Evolutionary conservation across 2,113 vertebrate genomes (phyloP).

Genomic region (Porphyrio hochstetteri): DNA sequence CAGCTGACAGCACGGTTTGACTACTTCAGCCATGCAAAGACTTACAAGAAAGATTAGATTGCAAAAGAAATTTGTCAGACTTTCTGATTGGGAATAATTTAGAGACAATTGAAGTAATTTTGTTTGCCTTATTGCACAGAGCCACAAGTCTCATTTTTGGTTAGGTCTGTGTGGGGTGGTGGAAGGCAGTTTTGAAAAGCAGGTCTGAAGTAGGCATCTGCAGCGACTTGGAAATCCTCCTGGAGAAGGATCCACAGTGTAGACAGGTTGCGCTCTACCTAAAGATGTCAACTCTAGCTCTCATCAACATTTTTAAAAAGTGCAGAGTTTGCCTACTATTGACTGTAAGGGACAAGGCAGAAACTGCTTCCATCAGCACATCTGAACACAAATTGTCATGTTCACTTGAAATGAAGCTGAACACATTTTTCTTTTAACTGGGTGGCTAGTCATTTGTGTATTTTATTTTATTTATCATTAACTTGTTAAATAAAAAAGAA

Average conservation of each 20-base stretch:
- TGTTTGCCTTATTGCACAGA: background rate
- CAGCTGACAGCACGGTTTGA: background rate
- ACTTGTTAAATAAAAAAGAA: constrained; percentile 38
- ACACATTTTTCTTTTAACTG: constrained; percentile 42
- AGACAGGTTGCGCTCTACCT: background rate
- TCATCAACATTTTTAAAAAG: background rate
- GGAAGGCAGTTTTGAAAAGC: background rate
- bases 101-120: background rate
- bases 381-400: constrained; percentile 23
- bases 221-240: background rate
- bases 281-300: constrained; percentile 1
- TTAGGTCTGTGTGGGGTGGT: background rate
- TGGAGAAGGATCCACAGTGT: background rate
- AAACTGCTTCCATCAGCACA: constrained; percentile 58
- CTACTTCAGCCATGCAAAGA: background rate
- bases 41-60: background rate
- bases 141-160: background rate
- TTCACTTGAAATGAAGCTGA: constrained; percentile 60
- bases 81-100: background rate
- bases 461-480: constrained; percentile 57
- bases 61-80: background rate
- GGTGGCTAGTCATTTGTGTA: constrained; percentile 43
- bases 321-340: background rate
- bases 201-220: background rate
- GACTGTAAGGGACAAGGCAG: background rate